Conservation (phyloP, 2,113 vertebrate species). For the Pedetes capensis region DNA sequence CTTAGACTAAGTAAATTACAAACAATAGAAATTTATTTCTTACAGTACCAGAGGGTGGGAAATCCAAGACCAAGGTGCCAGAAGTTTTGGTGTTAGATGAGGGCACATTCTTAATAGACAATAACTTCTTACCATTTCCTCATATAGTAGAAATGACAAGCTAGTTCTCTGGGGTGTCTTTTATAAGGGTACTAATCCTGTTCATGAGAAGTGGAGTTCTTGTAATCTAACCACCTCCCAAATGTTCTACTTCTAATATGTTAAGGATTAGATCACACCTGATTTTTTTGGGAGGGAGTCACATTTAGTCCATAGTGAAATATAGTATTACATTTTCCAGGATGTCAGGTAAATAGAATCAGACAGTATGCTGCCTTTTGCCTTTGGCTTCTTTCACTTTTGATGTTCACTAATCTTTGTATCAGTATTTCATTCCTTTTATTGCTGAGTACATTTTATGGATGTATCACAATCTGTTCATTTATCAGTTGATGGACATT, state of each 20-base stretch:
- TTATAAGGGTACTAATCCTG: background rate
- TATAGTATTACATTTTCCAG: slow-evolving; percentile 28
- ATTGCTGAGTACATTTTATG: background rate
- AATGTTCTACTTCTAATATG: background rate
- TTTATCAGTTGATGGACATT: background rate
- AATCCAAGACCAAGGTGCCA: background rate
- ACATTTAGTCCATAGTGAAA: background rate
- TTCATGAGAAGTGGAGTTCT: background rate
- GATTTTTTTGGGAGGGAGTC: background rate
- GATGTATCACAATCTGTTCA: background rate
- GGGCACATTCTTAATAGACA: background rate
- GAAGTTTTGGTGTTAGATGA: background rate
- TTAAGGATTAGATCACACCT: background rate
- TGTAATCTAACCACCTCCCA: background rate
- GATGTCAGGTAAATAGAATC: background rate
- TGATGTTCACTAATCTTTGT: background rate
- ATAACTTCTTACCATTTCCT: background rate
- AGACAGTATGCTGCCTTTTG: background rate
- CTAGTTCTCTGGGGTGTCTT: background rate
- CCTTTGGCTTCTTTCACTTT: background rate
- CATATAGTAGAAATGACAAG: background rate
- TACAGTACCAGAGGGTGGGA: background rate
- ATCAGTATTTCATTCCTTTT: background rate
- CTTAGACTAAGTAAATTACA: background rate
- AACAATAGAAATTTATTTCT: background rate